Base-by-base conservation (phyloP, 2,113 vertebrate species). In the Sander lucioperca region DNA sequence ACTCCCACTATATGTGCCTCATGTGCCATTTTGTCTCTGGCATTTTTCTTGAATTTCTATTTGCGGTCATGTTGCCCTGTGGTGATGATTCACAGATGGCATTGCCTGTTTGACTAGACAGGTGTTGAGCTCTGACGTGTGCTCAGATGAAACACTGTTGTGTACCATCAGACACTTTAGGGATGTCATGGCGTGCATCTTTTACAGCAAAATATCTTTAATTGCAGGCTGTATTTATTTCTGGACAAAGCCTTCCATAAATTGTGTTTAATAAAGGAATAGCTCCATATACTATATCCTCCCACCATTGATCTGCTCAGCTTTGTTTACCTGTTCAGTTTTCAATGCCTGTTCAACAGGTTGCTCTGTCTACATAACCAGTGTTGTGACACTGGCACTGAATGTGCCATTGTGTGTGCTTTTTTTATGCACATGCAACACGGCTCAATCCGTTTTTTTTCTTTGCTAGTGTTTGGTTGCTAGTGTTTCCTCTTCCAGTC, bases 51-150 rank as follows among this genome's bases (percentile, higher is more conserved):
- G 43, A 70, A 27, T 48, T 48, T 65, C 74, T 88, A 21, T 88
- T 79, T 83, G 30, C 21, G 2, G 70, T 39, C 74, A 23, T 2
- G 43, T 57, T 70, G 51, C 73, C 83, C 63, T 25, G 63, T 66
- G 67, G 77, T 75, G 58, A 77, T 62, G 59, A 80, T 82, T 68
- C 56, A 56, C 86, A 92, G 90, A 92, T 89, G 85, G 72, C 48
- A 14, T 57, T 61, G 65, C 65, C 53, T 79, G 53, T 64, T 50
- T 25, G 27, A 76, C 39, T 70, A 79, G 54, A 77, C 15, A 2
- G 80, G 66, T 48, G 61, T 75, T 77, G 36, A 74, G 57, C 67
- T 69, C 36, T 62, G 58, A 58, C 10, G 18, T 77, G 63, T 51
- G 56, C 25, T 33, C 30, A 25, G 4, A 62, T 15, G 6, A 70